phyloP scores from a whole-genome alignment of 2,113 vertebrate genomes.

The Solenodon paradoxus region DNA sequence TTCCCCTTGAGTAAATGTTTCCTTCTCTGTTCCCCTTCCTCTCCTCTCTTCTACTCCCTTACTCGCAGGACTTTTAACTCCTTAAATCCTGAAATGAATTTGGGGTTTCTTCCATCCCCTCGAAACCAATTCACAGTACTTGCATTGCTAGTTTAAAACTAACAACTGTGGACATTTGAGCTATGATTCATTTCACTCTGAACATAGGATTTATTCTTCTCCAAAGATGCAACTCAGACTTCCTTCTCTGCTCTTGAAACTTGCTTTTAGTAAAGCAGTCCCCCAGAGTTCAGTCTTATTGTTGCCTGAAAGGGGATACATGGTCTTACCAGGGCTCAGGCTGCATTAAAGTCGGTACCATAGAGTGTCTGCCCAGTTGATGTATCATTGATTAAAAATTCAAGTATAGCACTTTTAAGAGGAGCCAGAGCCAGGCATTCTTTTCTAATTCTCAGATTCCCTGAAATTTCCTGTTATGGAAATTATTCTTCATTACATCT shows the following conservation, averaged over 20 bases:
- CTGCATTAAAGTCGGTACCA: background rate
- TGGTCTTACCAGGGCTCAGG: background rate
- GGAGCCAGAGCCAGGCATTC: background rate
- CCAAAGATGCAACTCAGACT: background rate
- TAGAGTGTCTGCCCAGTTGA: background rate
- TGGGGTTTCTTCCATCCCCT: background rate
- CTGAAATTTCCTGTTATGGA: background rate
- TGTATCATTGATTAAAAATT: background rate
- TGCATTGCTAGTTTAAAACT: background rate
- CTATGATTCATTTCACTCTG: background rate
- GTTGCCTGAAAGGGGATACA: background rate
- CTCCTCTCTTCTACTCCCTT: background rate
- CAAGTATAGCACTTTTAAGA: background rate
- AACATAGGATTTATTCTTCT: background rate
- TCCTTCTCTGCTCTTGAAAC: background rate
- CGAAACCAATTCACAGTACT: background rate
- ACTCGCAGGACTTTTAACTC: background rate
- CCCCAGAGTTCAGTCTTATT: background rate
- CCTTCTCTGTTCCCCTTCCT: background rate
- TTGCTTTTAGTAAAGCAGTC: constrained; percentile 1
- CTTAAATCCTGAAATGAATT: background rate
- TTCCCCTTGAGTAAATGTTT: background rate
- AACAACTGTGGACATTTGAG: background rate
- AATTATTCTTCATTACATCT: background rate
- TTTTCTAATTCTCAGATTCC: constrained; percentile 15